Percentiles rank a stretch among this genome's conserved stretches.
phyloP scores from a whole-genome alignment of 2,113 vertebrate genomes.

The Aphelocoma coerulescens region DNA sequence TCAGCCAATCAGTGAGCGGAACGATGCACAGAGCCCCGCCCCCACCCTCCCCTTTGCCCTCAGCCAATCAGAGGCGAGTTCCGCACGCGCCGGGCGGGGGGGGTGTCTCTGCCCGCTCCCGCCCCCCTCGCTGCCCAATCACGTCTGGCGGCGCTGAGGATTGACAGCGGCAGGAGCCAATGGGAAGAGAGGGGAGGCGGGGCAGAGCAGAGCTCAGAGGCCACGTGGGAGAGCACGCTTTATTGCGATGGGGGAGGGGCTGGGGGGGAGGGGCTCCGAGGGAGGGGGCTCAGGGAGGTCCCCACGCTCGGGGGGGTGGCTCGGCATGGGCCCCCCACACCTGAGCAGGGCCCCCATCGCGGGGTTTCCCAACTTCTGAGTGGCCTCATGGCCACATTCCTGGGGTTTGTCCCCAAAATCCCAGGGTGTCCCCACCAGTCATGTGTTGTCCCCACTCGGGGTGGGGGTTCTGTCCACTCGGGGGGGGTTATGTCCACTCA shows the following conservation, averaged over 20 bases:
- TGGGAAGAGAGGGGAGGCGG: neutral
- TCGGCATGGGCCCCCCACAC: neutral
- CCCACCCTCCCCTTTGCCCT: fast-evolving
- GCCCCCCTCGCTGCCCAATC: neutral
- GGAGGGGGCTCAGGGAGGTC: neutral
- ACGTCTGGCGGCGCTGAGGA: fast-evolving
- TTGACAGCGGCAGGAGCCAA: fast-evolving
- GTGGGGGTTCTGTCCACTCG: too few species aligned
- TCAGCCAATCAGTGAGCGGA: too few species aligned
- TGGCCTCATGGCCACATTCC: neutral
- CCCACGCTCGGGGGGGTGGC: neutral
- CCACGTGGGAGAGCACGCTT: neutral
- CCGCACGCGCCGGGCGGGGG: neutral
- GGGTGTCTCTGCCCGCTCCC: fast-evolving
- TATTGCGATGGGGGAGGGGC: neutral
- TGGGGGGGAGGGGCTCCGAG: too few species aligned
- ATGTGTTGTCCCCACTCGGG: neutral
- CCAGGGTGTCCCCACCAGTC: neutral
- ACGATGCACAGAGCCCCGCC: fast-evolving
- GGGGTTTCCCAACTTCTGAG: neutral
- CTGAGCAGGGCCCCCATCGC: neutral
- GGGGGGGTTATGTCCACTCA: neutral
- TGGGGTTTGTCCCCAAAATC: neutral
- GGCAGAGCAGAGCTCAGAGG: neutral
- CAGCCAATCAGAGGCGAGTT: neutral